These are phyloP conservation scores for Brachionus rubens DNA, from an alignment of 1,140 invertebrate species.

Conservation along the genomic window DNA sequence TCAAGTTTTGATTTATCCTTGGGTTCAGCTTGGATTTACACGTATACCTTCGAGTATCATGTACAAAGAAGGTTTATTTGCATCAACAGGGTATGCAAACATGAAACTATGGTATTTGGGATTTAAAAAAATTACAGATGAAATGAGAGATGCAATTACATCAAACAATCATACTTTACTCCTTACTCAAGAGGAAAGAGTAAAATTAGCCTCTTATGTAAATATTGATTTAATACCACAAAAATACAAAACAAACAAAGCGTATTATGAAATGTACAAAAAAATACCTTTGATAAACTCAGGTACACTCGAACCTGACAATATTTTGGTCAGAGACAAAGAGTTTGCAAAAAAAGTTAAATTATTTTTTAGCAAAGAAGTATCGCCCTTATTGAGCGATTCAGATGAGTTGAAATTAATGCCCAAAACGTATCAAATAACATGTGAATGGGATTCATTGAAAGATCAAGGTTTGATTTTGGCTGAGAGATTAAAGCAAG, in stretches of 20 bases:
- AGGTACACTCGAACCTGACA: not conserved
- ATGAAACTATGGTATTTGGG: conserved; percentile 32
- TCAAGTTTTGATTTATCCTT: conserved; percentile 39
- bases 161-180: conserved; percentile 20
- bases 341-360: not conserved
- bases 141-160: not conserved
- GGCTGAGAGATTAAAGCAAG: not conserved
- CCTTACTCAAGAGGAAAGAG: not conserved
- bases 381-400: not conserved
- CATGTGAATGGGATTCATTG: conserved; percentile 23
- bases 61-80: not conserved
- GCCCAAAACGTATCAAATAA: conserved; percentile 15
- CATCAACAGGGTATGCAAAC: not conserved
- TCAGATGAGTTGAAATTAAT: not conserved
- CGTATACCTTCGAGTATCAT: not conserved
- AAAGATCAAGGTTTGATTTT: conserved; percentile 16
- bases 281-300: not conserved
- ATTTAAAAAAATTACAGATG: not conserved
- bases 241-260: not conserved
- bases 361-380: not conserved
- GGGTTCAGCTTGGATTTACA: not conserved
- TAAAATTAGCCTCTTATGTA: not conserved
- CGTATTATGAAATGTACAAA: not conserved
- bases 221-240: not conserved
- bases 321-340: not conserved